Conservation (phyloP, 2,113 vertebrate genomes). For the Tyto alba region DNA sequence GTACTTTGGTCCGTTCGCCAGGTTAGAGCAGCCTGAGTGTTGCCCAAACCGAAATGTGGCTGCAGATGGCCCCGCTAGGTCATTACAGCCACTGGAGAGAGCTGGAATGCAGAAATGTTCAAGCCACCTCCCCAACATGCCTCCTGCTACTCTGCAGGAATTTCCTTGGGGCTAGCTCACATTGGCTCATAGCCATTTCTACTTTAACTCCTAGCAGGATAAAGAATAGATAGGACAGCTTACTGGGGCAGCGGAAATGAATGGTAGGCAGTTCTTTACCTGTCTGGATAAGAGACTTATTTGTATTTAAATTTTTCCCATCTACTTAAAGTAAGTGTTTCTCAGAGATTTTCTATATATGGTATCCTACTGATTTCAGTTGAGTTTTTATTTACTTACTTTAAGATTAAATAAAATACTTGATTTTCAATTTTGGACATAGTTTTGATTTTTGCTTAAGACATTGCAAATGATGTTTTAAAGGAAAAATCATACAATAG, state of each 20-base stretch:
- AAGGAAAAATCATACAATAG: background rate
- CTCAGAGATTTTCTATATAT: background rate
- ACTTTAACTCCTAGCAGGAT: background rate
- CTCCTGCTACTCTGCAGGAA: constrained; percentile 49
- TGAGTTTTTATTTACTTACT: background rate
- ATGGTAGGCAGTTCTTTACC: background rate
- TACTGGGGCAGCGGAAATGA: background rate
- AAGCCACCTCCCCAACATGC: background rate
- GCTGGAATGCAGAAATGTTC: constrained; percentile 27
- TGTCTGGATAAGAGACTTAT: background rate
- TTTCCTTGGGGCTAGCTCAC: constrained; percentile 31
- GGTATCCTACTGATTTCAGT: background rate
- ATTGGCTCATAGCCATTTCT: background rate
- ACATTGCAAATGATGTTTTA: background rate
- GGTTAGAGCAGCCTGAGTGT: background rate
- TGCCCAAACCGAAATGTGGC: background rate
- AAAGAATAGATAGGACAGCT: background rate
- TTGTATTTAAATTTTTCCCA: background rate
- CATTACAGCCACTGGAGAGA: constrained; percentile 9
- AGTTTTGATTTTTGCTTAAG: background rate
- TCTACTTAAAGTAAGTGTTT: background rate
- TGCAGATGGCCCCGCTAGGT: background rate
- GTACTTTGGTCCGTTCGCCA: background rate
- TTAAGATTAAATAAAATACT: background rate
- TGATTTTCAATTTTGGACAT: background rate